Evolutionary conservation across 2,888 invertebrate genomes (phyloP).

Genomic region (Metallyticus violacea): DNA sequence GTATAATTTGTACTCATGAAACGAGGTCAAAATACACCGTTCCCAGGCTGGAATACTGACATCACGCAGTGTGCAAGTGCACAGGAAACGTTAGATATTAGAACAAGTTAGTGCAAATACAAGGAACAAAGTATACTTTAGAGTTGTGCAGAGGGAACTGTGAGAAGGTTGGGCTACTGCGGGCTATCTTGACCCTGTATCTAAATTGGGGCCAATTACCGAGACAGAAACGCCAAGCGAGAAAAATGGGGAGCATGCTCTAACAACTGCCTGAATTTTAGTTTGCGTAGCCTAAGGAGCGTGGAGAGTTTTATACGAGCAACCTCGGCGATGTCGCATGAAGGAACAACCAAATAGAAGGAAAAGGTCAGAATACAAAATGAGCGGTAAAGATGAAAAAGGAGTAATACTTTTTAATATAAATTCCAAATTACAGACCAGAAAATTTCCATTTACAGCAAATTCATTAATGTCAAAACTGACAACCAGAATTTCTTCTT

Average conservation of each 20-base stretch:
- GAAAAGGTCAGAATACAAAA: not conserved
- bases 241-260: not conserved
- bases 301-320: not conserved
- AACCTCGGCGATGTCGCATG: not conserved
- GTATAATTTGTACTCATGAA: not conserved
- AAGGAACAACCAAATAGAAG: not conserved
- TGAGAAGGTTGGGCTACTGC: no score
- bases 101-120: not conserved
- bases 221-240: not conserved
- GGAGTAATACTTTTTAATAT: not conserved
- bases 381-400: not conserved
- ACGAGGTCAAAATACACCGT: not conserved
- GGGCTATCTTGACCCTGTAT: not conserved
- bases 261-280: not conserved
- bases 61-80: not conserved
- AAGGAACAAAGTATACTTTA: not conserved
- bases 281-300: not conserved
- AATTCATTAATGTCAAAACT: no score
- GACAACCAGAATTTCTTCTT: no score
- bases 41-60: not conserved
- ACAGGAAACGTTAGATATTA: not conserved
- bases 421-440: not conserved
- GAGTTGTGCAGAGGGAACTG: not conserved
- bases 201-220: constrained; percentile 3
- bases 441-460: not conserved